Evolutionary conservation across 1,140 invertebrate genomes (phyloP).

Genomic region (Mya arenaria): DNA sequence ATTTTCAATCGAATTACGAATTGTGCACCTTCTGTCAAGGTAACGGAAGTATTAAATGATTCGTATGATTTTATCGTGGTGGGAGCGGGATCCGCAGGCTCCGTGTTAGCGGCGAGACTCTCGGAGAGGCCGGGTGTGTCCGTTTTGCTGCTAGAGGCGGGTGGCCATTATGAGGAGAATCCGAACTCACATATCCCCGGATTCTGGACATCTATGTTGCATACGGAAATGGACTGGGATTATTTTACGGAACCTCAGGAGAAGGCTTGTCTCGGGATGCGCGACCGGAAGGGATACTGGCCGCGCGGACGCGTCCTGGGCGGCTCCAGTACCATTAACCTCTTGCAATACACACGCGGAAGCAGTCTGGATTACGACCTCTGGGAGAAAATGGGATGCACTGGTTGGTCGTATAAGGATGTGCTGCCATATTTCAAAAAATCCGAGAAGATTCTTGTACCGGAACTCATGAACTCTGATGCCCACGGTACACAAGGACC

Average conservation of each 20-base stretch:
- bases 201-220: background rate
- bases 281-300: conserved; percentile 81
- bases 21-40: too few relatives aligned
- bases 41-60: background rate
- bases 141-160: conserved; percentile 93
- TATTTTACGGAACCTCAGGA: conserved; percentile 94
- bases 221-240: conserved; percentile 89
- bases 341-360: conserved; percentile 96
- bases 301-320: conserved; percentile 82
- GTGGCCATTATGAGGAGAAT: conserved; percentile 94
- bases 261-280: conserved; percentile 90
- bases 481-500: conserved; percentile 6
- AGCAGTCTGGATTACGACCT: conserved; percentile 94
- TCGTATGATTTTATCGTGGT: conserved; percentile 77
- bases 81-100: conserved; percentile 96
- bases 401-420: conserved; percentile 85
- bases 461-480: background rate
- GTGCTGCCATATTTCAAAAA: conserved; percentile 94
- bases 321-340: conserved; percentile 95
- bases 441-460: conserved; percentile 80
- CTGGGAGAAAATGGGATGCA: conserved; percentile 94
- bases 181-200: conserved; percentile 84
- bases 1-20: too few relatives aligned
- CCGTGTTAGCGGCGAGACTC: conserved; percentile 94
- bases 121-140: conserved; percentile 88